These are phyloP conservation scores for Ptyas mucosa DNA, from an alignment of 2,113 vertebrate genomes.

Conservation along the genomic window DNA sequence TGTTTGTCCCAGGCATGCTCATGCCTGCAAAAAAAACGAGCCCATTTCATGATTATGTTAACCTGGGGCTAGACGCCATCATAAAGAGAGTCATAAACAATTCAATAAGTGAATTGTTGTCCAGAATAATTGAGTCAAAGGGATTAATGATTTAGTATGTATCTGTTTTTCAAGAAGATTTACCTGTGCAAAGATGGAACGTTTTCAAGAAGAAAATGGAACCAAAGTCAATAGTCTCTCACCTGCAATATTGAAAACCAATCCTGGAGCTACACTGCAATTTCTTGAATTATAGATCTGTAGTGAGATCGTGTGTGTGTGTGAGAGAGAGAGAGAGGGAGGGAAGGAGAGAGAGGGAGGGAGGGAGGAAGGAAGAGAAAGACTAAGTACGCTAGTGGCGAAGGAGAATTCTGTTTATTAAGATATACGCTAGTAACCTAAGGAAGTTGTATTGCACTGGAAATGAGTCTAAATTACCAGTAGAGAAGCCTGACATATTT, in stretches of 20 bases:
- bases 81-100: neutral
- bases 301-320: constrained; percentile 44
- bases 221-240: constrained; percentile 49
- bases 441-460: constrained; percentile 61
- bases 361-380: neutral
- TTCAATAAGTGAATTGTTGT: neutral
- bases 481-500: constrained; percentile 72
- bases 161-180: constrained; percentile 22
- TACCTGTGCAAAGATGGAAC: constrained; percentile 23
- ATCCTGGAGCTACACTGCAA: constrained; percentile 52
- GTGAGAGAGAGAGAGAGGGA: no score
- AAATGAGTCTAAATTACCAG: constrained; percentile 74
- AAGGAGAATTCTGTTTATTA: constrained; percentile 63
- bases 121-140: constrained; percentile 13
- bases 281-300: constrained; percentile 53
- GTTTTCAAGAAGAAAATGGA: constrained; percentile 33
- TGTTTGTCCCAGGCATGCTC: neutral
- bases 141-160: neutral
- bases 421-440: constrained; percentile 66
- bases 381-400: constrained; percentile 43
- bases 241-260: constrained; percentile 64
- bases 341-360: fast-evolving
- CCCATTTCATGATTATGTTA: constrained; percentile 20
- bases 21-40: neutral
- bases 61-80: neutral